Evolutionary conservation across 30 jellyfish, hydroid and myxozoan species (phyloP).

Genomic region (Hydractinia echinata): DNA sequence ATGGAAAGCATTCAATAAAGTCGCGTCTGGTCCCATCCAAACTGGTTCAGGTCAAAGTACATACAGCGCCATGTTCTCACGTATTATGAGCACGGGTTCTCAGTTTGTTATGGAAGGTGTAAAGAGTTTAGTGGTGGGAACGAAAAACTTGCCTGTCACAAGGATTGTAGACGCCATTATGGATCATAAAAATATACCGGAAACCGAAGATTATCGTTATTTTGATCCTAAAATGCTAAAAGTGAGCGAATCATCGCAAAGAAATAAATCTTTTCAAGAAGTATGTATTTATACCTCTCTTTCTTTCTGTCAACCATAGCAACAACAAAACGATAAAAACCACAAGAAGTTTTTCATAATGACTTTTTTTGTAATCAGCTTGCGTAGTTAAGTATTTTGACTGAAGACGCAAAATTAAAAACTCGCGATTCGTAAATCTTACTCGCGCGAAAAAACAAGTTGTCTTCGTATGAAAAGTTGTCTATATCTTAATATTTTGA

Average conservation of each 20-base stretch:
- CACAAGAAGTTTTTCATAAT: no score
- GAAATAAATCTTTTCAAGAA: constrained; percentile 65
- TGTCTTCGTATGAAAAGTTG: no score
- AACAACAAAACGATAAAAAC: no score
- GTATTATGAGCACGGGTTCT: constrained; percentile 93
- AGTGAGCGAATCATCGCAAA: constrained; percentile 48
- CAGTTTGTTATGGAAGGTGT: constrained; percentile 98
- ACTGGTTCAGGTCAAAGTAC: constrained; percentile 94
- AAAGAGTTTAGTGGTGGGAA: constrained; percentile 81
- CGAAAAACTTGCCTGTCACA: constrained; percentile 84
- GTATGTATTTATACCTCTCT: constrained; percentile 23
- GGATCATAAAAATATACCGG: constrained; percentile 84
- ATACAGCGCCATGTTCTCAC: constrained; percentile 92
- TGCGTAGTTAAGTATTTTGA: no score
- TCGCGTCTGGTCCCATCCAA: constrained; percentile 90
- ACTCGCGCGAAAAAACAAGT: no score
- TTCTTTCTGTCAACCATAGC: background rate
- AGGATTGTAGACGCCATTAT: constrained; percentile 81
- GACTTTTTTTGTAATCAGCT: no score
- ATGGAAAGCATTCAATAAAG: constrained; percentile 88
- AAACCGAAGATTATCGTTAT: constrained; percentile 70
- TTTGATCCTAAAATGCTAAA: constrained; percentile 86
- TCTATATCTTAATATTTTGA: no score
- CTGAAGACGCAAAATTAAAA: no score
- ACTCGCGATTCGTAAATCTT: no score